Evolutionary conservation across 2,888 invertebrate species (phyloP).

Genomic region (Tetragonisca angustula): DNA sequence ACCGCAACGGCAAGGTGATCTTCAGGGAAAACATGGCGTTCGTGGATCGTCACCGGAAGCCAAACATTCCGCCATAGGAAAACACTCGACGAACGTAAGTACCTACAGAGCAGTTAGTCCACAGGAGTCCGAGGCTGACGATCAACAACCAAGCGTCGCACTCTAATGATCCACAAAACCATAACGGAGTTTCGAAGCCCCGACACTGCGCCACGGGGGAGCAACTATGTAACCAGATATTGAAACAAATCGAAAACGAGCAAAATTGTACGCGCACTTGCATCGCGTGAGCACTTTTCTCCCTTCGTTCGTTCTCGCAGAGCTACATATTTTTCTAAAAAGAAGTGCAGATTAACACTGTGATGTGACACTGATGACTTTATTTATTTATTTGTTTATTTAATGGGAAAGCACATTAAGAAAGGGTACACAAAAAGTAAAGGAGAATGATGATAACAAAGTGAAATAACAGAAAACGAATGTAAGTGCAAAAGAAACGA

Average conservation of each 20-base stretch:
- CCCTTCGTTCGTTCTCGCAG: too few species aligned
- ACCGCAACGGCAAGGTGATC: conserved; percentile 7
- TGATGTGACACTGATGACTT: too few species aligned
- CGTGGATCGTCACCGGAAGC: conserved; percentile 17
- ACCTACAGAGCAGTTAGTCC: not conserved
- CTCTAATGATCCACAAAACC: conserved; percentile 36
- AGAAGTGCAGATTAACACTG: too few species aligned
- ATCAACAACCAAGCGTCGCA: conserved; percentile 15
- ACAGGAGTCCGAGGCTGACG: conserved; percentile 27
- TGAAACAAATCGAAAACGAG: conserved; percentile 27
- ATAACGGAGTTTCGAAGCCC: conserved; percentile 9
- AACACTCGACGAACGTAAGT: not conserved
- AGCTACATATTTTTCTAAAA: not conserved
- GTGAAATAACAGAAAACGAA: too few species aligned
- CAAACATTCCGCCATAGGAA: conserved; percentile 31
- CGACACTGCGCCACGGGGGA: not conserved
- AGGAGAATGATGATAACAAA: too few species aligned
- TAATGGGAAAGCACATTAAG: too few species aligned
- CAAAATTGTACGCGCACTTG: not conserved
- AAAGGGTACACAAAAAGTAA: too few species aligned
- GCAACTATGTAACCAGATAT: not conserved
- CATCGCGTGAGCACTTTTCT: too few species aligned
- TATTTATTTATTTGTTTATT: too few species aligned
- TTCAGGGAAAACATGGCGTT: not conserved
- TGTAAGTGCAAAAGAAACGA: too few species aligned